Conservation (phyloP, 2,888 invertebrate genomes). For the Macrosoma leucophasiata region DNA sequence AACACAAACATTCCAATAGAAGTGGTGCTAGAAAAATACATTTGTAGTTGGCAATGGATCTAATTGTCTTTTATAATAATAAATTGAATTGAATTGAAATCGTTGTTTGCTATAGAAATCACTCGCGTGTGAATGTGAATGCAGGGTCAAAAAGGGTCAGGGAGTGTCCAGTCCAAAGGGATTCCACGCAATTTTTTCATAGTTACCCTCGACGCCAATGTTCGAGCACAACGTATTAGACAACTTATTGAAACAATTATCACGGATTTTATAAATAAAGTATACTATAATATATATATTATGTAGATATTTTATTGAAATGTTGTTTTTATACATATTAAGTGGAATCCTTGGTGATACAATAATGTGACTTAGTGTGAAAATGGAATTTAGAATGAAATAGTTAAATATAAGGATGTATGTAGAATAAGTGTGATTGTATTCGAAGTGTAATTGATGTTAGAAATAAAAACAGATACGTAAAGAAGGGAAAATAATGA, state of each 20-base stretch:
- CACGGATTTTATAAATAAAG: conserved; percentile 9
- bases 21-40: conserved; percentile 27
- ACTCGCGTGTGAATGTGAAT: conserved; percentile 48
- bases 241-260: conserved; percentile 4
- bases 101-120: conserved; percentile 44
- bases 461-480: conserved; percentile 18
- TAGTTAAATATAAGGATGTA: conserved; percentile 22
- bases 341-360: conserved; percentile 42
- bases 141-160: conserved; percentile 44
- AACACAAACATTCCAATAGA: conserved; percentile 39
- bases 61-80: too few relatives aligned
- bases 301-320: conserved; percentile 2
- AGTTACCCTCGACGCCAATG: conserved; percentile 25
- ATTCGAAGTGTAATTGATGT: conserved; percentile 20
- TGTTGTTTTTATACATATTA: conserved; percentile 15
- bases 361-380: conserved; percentile 42
- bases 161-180: conserved; percentile 38
- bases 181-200: conserved; percentile 42
- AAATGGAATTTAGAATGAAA: conserved; percentile 22
- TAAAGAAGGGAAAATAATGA: too few relatives aligned
- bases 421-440: conserved; percentile 24
- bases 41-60: too few relatives aligned
- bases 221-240: conserved; percentile 14
- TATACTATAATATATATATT: conserved; percentile 12
- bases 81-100: too few relatives aligned